Evolutionary conservation across 2,797 vertebrate genomes (phyloP), one percentile per base, ranked within the genome.

Genomic region (Diplodus sargus): DNA sequence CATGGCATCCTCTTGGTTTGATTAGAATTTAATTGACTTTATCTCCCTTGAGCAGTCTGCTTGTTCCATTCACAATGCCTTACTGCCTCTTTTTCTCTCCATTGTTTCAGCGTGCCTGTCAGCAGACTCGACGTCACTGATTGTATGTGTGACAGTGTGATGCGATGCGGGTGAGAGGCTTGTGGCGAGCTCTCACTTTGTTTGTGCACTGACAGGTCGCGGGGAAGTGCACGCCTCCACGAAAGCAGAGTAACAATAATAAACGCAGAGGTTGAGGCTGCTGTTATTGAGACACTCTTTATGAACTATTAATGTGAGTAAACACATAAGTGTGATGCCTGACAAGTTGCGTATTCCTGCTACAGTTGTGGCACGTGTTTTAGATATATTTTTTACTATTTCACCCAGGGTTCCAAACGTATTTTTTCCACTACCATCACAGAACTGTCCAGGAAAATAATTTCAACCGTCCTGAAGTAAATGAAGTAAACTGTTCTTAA

Each of bases 11-110:
- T 66, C 71, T 82, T 72, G 64, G 63, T 75, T 84, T 82, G 82
- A 82, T 85, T 73, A 75, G 39, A 82, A 83, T 90, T 85, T 75
- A 86, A 87, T 86, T 85, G 82, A 79, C 76, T 85, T 89, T 68
- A 85, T 82, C 81, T 76, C 68, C 69, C 77, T 60, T 73, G 74
- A 87, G 74, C 80, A 83, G 76, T 70, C 72, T 74, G 78, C 64
- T 58, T 76, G 30, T 39, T 73, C 68, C 74, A 22, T 75, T 78
- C 63, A 79, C 64, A 70, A 51, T 69, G 51, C 25, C 39, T 30
- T 69, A 67, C 67, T 78, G 54, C 75, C 39, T 74, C n/a, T 28
- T 51, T 20, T 49, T 57, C 56, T 77, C 57, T 48, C 52, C 49
- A 74, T 80, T 89, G 71, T 77, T 72, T 76, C 52, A 52, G 54